Base-by-base conservation (phyloP, 2,113 vertebrate species). In the Siniperca knerii region DNA sequence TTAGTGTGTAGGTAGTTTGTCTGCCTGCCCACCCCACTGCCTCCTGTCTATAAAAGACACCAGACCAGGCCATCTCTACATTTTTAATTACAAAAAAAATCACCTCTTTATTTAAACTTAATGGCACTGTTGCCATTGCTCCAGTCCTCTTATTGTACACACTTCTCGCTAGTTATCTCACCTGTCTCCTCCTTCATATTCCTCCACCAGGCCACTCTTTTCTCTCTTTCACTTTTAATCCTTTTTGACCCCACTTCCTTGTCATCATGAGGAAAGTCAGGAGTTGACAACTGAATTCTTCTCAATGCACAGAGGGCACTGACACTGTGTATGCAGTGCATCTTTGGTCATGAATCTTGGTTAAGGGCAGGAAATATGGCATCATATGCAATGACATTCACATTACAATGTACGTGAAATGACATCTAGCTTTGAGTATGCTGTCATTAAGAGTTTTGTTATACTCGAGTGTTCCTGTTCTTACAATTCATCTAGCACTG, bases 21-120 rank as follows among this genome's bases (percentile, higher is more conserved):
- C 91, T 92, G 82, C 74, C 60, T 90, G 77, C 84, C 71, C 74
- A 89, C 35, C 74, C 82, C 73, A 82, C 72, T 2, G 3, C 82
- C 76, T 78, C 55, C 73, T 83, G 55, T 89, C 84, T 82, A 90
- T 84, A 89, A 79, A 69, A 83, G 66, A 86, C 35, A 87, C 65
- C n/a, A 12, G 1, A 33, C 46, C 76, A 72, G 16, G 60, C 75
- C 86, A 90, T 87, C 81, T 86, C 70, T 52, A 75, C 66, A 71
- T 79, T 85, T 85, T 78, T 91, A 90, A 93, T 93, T 89, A 91
- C 73, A 89, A 90, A 89, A 90, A 75, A 93, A 93, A 93, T 92
- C 81, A 81, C 89, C 81, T 79, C 82, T 91, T 92, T 86, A 88
- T 89, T 81, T 83, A 64, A 78, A 75, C 50, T 75, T 79, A 89